A percentile compares a stretch with the other conserved stretches of the same genome.
Evolutionary conservation across 2,797 vertebrate genomes (phyloP).

Genomic region (Tachyglossus aculeatus): DNA sequence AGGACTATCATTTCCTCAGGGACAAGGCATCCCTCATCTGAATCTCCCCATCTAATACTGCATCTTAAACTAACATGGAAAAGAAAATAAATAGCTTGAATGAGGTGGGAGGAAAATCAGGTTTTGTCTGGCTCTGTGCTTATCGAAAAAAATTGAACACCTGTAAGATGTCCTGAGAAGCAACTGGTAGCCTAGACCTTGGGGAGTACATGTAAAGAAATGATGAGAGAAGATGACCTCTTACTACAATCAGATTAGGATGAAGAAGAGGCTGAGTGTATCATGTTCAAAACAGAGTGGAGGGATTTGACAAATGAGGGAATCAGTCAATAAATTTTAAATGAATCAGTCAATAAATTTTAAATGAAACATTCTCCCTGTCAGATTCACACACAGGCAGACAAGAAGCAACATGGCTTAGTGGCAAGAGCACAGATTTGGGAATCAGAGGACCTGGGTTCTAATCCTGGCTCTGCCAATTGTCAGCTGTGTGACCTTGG

Average conservation of each 20-base stretch:
- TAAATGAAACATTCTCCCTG: conserved; percentile 20
- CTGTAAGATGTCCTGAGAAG: not conserved
- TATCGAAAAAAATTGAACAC: conserved; percentile 17
- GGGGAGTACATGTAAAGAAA: not conserved
- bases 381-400: conserved; percentile 15
- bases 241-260: conserved; percentile 31
- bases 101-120: not conserved
- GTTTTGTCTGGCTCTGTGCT: not conserved
- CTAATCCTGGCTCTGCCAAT: too few relatives aligned
- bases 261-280: not conserved
- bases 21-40: not conserved
- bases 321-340: conserved; percentile 13
- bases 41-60: conserved; percentile 29
- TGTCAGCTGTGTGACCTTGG: too few relatives aligned
- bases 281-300: not conserved
- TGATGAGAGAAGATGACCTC: conserved; percentile 25
- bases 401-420: too few relatives aligned
- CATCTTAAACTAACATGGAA: conserved; percentile 16
- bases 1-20: not conserved
- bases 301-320: conserved; percentile 9
- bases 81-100: conserved; percentile 6
- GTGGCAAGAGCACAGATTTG: too few relatives aligned
- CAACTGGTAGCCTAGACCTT: not conserved
- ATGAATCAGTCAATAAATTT: conserved; percentile 17
- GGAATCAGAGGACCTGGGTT: too few relatives aligned